phyloP scores from a whole-genome alignment of 2,797 vertebrate species.

The Champsocephalus gunnari region DNA sequence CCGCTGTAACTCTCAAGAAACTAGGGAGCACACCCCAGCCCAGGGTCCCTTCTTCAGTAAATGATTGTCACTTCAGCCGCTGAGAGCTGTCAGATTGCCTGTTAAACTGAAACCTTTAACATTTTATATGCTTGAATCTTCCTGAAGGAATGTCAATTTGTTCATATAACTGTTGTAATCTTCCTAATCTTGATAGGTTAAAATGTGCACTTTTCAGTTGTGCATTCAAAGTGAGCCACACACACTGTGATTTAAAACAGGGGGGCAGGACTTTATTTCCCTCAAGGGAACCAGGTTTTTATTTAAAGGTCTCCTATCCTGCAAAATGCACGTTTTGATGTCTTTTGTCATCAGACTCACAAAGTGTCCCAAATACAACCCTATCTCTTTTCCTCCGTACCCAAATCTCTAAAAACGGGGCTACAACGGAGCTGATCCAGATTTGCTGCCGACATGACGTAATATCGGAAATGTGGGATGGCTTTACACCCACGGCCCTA shows the following conservation, averaged over 20 bases:
- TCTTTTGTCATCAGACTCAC: too few relatives aligned
- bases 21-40: slow-evolving; percentile 11
- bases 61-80: slow-evolving; percentile 31
- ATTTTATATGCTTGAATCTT: background rate
- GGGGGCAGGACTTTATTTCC: background rate
- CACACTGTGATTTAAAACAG: background rate
- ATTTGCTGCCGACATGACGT: too few relatives aligned
- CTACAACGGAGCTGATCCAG: too few relatives aligned
- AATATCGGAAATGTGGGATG: too few relatives aligned
- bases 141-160: slow-evolving; percentile 44
- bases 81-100: background rate
- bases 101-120: background rate
- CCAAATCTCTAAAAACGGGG: too few relatives aligned
- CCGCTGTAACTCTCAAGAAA: slow-evolving; percentile 21
- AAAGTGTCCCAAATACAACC: too few relatives aligned
- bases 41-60: slow-evolving; percentile 20
- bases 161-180: slow-evolving; percentile 19
- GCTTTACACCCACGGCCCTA: too few relatives aligned
- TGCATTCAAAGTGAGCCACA: slow-evolving; percentile 7
- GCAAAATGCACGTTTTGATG: too few relatives aligned
- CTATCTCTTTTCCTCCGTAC: too few relatives aligned
- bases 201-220: background rate
- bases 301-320: too few relatives aligned
- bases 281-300: background rate
- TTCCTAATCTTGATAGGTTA: background rate